Evolutionary conservation across 2,888 invertebrate genomes (phyloP), one percentile per base, ranked within the genome.

Genomic region (Callosobruchus maculatus): DNA sequence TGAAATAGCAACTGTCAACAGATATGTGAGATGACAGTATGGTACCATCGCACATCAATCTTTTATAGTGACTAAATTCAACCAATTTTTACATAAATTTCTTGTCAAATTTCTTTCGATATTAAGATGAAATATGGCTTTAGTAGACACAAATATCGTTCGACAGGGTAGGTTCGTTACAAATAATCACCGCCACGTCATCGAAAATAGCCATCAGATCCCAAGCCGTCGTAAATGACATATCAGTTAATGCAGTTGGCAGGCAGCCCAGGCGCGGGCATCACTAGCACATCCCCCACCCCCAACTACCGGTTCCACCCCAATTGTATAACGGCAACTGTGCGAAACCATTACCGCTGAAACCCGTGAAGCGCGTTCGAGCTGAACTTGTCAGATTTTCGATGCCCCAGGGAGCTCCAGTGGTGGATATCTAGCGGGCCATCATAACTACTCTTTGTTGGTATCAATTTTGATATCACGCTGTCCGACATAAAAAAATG

Each of bases 321-420:
- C 49, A 49, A 49, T 49, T 49, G 49, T 49, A 49, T 49, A 49
- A 13, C 49, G 49, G 9, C 49, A 49, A 49, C 49, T 49, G 49
- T 49, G 49, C 7, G 49, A 49, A 49, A 49, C 49, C 49, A 49
- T 49, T 49, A 49, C 49, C 13, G 49, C 7, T 18, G 49, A 49
- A 49, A 49, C 49, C 49, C 18, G 18, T 49, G 49, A 49, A 49
- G 13, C 49, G 49, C 49, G 49, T 76, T 77, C 74, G 74, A 80
- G 77, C 78, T 72, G 77, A 75, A 79, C 80, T 78, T 78, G 79
- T 81, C 80, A 80, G 77, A 80, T 81, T 81, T 81, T 75, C 75
- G 75, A 79, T 76, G 75, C 78, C 75, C 75, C 70, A 72, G 74
- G 78, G 79, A 73, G 4, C 70, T 22, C 70, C 21, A 26, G 70